These are phyloP conservation scores for Catharus minimus DNA, from an alignment of 2,113 vertebrate species.

Conservation along the genomic window DNA sequence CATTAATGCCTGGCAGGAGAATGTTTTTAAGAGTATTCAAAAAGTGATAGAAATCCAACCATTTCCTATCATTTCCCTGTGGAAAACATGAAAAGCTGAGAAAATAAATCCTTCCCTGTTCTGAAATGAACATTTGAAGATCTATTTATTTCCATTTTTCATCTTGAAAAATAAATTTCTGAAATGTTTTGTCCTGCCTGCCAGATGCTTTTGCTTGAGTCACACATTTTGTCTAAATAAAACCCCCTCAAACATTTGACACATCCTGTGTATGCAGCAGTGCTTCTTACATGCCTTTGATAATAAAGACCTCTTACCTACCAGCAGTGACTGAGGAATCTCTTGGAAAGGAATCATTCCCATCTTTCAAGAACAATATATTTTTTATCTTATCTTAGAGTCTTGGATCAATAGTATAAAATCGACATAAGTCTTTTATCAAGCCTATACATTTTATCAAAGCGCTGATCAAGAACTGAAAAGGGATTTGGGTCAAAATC, in stretches of 20 bases:
- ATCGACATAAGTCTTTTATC: not conserved
- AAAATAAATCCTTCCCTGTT: not conserved
- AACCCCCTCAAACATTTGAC: not conserved
- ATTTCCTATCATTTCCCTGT: not conserved
- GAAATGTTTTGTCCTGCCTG: not conserved
- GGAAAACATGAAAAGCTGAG: not conserved
- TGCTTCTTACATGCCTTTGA: fast-evolving
- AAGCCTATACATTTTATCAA: conserved; percentile 6
- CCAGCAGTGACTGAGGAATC: not conserved
- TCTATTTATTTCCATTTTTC: not conserved
- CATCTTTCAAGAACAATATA: not conserved
- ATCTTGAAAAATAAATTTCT: not conserved
- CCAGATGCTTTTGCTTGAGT: not conserved
- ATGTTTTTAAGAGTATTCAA: not conserved
- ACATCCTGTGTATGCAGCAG: fast-evolving
- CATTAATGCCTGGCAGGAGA: not conserved
- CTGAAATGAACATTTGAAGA: not conserved
- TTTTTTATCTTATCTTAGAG: conserved; percentile 12
- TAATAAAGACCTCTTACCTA: not conserved
- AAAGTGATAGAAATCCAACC: not conserved
- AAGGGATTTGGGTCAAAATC: not conserved
- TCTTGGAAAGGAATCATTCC: not conserved
- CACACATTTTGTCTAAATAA: not conserved
- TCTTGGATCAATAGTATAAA: not conserved
- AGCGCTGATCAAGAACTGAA: not conserved